Conservation (phyloP, 2,113 vertebrate species). For the Telmatochromis sp. region DNA sequence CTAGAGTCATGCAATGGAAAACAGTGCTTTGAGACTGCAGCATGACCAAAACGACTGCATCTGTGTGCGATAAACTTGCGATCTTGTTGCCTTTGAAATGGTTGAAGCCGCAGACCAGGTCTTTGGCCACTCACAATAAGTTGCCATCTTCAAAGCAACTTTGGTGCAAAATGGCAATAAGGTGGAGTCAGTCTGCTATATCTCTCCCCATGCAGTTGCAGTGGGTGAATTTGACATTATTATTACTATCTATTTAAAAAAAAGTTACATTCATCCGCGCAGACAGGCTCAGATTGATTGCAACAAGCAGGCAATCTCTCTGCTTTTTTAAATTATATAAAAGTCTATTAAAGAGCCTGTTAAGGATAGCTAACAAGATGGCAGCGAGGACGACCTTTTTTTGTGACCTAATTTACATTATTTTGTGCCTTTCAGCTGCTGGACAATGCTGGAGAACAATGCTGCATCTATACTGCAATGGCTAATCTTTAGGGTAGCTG, state of each 20-base stretch:
- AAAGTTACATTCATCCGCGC: not conserved
- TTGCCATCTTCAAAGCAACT: not conserved
- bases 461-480: not conserved
- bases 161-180: not conserved
- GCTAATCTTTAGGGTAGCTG: not conserved
- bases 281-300: not conserved
- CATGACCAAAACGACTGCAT: not conserved
- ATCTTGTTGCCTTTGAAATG: not conserved
- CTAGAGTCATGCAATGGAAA: not conserved
- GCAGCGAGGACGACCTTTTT: not conserved
- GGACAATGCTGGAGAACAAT: not conserved
- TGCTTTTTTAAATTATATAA: not conserved
- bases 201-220: not conserved
- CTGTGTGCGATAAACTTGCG: not conserved
- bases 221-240: not conserved
- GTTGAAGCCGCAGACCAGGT: not conserved
- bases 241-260: not conserved
- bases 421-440: not conserved
- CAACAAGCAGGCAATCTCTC: not conserved
- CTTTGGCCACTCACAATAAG: not conserved
- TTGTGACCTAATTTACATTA: not conserved
- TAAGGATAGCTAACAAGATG: not conserved
- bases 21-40: not conserved
- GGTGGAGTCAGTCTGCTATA: not conserved
- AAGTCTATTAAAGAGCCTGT: not conserved